Conservation (phyloP, 2,888 invertebrate genomes). For the Apamea monoglypha region DNA sequence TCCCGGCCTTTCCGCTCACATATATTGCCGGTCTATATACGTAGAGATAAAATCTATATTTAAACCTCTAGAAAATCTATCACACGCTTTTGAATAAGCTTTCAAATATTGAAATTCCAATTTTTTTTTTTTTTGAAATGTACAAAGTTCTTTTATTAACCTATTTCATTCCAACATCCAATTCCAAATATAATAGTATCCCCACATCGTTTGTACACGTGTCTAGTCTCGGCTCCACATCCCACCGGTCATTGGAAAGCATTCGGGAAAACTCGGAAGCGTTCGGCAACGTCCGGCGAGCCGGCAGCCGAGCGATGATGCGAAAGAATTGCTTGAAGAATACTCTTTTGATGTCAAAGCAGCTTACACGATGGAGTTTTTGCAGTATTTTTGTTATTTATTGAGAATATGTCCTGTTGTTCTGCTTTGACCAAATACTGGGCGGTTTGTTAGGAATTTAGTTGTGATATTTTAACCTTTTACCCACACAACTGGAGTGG, state of each 20-base stretch:
- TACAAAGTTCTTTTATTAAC: not conserved
- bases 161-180: not conserved
- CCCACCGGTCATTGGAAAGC: not conserved
- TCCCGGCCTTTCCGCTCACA: not conserved
- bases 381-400: constrained; percentile 39
- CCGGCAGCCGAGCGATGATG: constrained; percentile 39
- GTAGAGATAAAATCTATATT: not conserved
- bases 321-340: constrained; percentile 54
- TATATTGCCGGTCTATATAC: not conserved
- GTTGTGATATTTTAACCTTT: not conserved
- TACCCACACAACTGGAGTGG: not conserved
- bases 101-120: too few relatives aligned
- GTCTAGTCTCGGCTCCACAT: constrained; percentile 6
- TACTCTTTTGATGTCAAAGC: constrained; percentile 61
- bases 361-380: constrained; percentile 24
- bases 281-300: constrained; percentile 32
- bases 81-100: too few relatives aligned
- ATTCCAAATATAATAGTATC: not conserved
- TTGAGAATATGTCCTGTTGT: constrained; percentile 26
- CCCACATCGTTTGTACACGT: not conserved
- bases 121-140: too few relatives aligned
- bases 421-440: constrained; percentile 3
- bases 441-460: not conserved
- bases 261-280: constrained; percentile 34
- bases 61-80: not conserved